Evolutionary conservation across 2,797 vertebrate genomes (phyloP).

Genomic region (Centropyge bicolor): DNA sequence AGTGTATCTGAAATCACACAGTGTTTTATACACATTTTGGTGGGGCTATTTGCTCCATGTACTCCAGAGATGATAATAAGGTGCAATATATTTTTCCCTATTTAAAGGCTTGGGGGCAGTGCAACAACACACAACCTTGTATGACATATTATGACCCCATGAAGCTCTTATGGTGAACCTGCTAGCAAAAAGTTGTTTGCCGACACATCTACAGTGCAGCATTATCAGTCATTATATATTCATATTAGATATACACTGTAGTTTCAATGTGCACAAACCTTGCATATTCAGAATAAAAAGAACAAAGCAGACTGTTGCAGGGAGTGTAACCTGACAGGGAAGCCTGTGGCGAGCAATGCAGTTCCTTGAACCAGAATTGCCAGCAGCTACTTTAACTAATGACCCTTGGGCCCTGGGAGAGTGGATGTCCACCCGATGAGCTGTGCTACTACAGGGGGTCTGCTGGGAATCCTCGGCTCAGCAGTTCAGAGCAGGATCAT

Average conservation of each 20-base stretch:
- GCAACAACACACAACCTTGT: background rate
- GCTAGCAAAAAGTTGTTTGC: too few relatives aligned
- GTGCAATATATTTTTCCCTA: too few relatives aligned
- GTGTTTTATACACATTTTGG: too few relatives aligned
- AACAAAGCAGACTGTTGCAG: background rate
- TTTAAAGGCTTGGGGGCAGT: too few relatives aligned
- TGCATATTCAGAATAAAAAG: conserved; percentile 1
- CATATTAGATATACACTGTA: background rate
- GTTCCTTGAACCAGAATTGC: conserved; percentile 12
- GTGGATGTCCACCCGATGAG: conserved; percentile 16
- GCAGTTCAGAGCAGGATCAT: conserved; percentile 35
- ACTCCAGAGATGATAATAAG: background rate
- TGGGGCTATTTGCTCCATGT: background rate
- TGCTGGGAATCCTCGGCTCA: conserved; percentile 42
- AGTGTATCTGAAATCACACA: background rate
- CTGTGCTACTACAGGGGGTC: conserved; percentile 2
- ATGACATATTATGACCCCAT: background rate
- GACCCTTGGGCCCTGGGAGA: conserved; percentile 30
- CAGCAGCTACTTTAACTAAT: conserved; percentile 58
- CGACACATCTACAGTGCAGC: too few relatives aligned
- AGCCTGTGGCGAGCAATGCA: background rate
- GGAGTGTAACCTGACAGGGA: conserved; percentile 10
- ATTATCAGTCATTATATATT: background rate
- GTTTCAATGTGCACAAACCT: too few relatives aligned
- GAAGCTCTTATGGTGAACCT: background rate